A percentile compares a stretch with the other conserved stretches of the same genome.
Evolutionary conservation across 2,797 vertebrate genomes (phyloP).

Genomic region (Tenualosa thibaudeaui): DNA sequence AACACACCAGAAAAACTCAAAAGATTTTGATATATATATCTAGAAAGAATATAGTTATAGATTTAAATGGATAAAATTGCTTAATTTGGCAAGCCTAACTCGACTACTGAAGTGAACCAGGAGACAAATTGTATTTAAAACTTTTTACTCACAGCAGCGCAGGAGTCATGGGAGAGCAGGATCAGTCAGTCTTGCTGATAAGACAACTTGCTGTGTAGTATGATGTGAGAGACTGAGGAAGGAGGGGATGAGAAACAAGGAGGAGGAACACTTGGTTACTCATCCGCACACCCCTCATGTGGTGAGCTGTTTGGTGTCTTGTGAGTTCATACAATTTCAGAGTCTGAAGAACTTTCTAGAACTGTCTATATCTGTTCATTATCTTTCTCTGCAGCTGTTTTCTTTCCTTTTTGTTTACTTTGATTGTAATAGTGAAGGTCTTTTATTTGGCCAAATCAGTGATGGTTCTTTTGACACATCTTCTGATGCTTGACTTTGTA

Average conservation of each 20-base stretch:
- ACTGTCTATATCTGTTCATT: not conserved
- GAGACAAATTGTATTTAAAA: not conserved
- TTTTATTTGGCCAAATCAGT: no score
- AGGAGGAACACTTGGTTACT: not conserved
- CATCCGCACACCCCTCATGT: not conserved
- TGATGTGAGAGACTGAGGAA: not conserved
- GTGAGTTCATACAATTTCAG: not conserved
- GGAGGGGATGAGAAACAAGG: not conserved
- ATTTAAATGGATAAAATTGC: not conserved
- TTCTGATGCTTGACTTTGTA: not conserved
- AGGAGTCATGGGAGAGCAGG: not conserved
- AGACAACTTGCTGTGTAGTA: not conserved
- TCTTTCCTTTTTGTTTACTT: not conserved
- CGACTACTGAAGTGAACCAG: not conserved
- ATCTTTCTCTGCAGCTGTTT: not conserved
- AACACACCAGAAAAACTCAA: not conserved
- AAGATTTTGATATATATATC: not conserved
- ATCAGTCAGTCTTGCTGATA: not conserved
- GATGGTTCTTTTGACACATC: no score
- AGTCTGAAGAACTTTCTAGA: not conserved
- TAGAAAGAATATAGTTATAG: not conserved
- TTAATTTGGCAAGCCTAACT: not conserved
- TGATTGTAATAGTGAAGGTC: no score
- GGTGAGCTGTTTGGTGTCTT: not conserved
- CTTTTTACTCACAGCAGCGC: not conserved